A percentile compares a stretch with the other conserved stretches of the same genome.
Evolutionary conservation across 2,797 vertebrate genomes (phyloP).

Genomic region (Ceyx erithaca): DNA sequence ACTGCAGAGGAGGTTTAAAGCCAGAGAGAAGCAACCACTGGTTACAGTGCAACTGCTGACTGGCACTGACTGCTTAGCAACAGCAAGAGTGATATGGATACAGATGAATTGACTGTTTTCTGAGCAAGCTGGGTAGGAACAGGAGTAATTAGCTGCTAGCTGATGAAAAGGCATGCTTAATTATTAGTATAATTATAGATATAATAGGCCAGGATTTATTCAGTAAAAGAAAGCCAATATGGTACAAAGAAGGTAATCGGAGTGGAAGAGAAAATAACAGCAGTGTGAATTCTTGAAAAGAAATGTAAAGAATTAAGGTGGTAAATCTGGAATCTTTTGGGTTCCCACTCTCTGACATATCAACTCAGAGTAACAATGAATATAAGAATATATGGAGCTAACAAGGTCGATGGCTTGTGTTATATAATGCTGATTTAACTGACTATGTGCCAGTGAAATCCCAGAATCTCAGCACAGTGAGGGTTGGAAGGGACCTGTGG

Average conservation of each 20-base stretch:
- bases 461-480: background rate
- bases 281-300: background rate
- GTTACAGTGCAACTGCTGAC: background rate
- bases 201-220: slow-evolving; percentile 66
- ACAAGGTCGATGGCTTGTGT: background rate
- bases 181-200: slow-evolving; percentile 70
- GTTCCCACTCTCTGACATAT: background rate
- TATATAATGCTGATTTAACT: slow-evolving; percentile 21
- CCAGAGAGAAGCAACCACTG: background rate
- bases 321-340: slow-evolving; percentile 37
- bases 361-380: background rate
- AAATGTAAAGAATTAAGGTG: slow-evolving; percentile 41
- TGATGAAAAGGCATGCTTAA: slow-evolving; percentile 70
- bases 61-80: slow-evolving; percentile 57
- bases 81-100: slow-evolving; percentile 35
- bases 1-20: background rate
- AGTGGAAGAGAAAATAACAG: slow-evolving; percentile 36
- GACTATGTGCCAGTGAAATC: background rate
- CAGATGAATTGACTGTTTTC: slow-evolving; percentile 67
- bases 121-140: slow-evolving; percentile 60
- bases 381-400: background rate
- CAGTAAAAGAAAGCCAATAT: slow-evolving; percentile 56
- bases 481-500: background rate
- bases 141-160: slow-evolving; percentile 67
- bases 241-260: slow-evolving; percentile 46